Evolutionary conservation across 2,797 vertebrate genomes (phyloP), one percentile per base, ranked within the genome.

Genomic region (Leontopithecus rosalia): DNA sequence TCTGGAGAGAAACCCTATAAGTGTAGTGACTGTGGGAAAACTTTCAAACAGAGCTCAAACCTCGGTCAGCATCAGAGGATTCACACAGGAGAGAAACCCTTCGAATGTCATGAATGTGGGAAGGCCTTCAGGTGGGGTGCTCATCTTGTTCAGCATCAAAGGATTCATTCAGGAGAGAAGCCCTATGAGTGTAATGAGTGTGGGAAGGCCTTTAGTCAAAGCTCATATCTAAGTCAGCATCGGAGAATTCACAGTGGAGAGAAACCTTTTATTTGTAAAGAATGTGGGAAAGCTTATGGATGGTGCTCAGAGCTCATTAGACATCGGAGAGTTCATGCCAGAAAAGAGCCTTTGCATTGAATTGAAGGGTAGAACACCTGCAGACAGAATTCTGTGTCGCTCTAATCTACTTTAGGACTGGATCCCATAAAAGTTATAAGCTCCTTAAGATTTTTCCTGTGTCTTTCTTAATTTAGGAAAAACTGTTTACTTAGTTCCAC

Each of bases 181-280:
- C 96, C 97, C 48, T 97, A 67, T 0, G 7, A 57, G 33, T 98
- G 96, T 67, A 48, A 90, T 0, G 95, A 97, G 36, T 98, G 97
- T 0, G 91, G 97, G 1, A 98, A 98, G 87, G 90, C 97, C 93
- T 98, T 97, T 91, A 97, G 96, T 79, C 43, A 93, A 17, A 97
- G 96, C 90, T 98, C 97, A 0, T 95, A 92, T 88, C 97, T 98
- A 41, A 96, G 96, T 57, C 97, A 96, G 28, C 97, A 83, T 41
- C 91, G 90, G 76, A 95, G 88, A 70, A 82, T 94, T 67, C 93
- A 96, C 58, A 95, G 77, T 93, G 93, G 95, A 91, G 90, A 97
- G 77, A 97, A 92, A 75, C 76, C 61, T 57, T 94, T 95, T 33
- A 13, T 88, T 33, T 97, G 88, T 77, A 85, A 91, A 30, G 84